A percentile compares a stretch with the other conserved stretches of the same genome.
Conservation (phyloP, 1,140 invertebrate species). For the Drosophila kohkoa region DNA sequence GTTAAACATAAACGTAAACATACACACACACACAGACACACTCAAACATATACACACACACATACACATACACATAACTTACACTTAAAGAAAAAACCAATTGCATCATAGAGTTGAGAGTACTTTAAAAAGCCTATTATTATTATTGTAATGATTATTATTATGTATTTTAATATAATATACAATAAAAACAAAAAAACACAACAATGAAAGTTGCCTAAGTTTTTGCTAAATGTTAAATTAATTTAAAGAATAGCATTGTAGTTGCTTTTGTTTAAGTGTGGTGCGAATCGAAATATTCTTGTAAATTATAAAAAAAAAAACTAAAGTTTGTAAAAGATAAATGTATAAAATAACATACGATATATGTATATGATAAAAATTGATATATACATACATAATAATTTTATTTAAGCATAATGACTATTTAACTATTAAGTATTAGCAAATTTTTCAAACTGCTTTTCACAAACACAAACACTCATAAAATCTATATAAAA, state of each 20-base stretch:
- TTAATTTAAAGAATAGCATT: conserved; percentile 49
- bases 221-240: conserved; percentile 76
- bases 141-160: conserved; percentile 52
- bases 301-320: conserved; percentile 51
- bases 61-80: conserved; percentile 9
- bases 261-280: conserved; percentile 57
- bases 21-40: conserved; percentile 1
- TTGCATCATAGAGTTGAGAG: conserved; percentile 46
- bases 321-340: conserved; percentile 44
- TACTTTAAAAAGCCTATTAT: conserved; percentile 58
- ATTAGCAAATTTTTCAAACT: conserved; percentile 79
- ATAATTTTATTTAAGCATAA: conserved; percentile 68
- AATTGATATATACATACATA: conserved; percentile 43
- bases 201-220: conserved; percentile 53
- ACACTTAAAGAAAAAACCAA: conserved; percentile 9
- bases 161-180: conserved; percentile 75
- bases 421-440: conserved; percentile 67
- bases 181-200: conserved; percentile 38
- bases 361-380: conserved; percentile 53
- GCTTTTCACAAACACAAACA: conserved; percentile 46
- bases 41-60: conserved; percentile 36
- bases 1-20: conserved; percentile 53
- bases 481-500: conserved; percentile 12
- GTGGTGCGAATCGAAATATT: conserved; percentile 39
- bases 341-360: conserved; percentile 75